A percentile compares a stretch with the other conserved stretches of the same genome.
phyloP scores from a whole-genome alignment of 2,113 vertebrate genomes.

The Strix uralensis region DNA sequence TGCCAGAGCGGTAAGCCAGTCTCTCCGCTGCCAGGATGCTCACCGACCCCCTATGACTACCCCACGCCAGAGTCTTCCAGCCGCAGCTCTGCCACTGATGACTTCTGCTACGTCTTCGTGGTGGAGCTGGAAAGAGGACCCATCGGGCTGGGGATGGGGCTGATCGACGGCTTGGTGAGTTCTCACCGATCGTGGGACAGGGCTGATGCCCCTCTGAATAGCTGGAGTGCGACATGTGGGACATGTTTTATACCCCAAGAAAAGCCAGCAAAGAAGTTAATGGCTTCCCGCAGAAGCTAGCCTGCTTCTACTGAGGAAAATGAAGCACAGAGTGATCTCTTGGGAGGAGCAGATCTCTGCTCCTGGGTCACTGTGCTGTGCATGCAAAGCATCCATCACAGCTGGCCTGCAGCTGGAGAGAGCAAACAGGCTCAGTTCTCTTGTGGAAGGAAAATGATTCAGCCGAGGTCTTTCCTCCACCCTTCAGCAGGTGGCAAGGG shows the following conservation, averaged over 20 bases:
- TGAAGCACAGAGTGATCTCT: not conserved
- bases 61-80: constrained; percentile 80
- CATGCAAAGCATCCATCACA: not conserved
- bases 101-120: constrained; percentile 89
- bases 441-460: constrained; percentile 1
- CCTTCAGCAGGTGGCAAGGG: not conserved
- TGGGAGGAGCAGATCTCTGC: not conserved
- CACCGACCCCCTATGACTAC: constrained; percentile 65
- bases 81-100: constrained; percentile 81
- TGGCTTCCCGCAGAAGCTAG: not conserved
- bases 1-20: not conserved
- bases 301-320: not conserved
- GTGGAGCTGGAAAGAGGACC: constrained; percentile 95
- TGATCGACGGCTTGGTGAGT: constrained; percentile 94
- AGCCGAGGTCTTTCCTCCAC: not conserved
- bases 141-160: constrained; percentile 93
- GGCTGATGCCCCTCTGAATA: not conserved
- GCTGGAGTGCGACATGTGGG: not conserved
- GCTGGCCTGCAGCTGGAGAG: constrained; percentile 22
- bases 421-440: not conserved
- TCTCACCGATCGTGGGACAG: fast-evolving
- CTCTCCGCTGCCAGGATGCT: constrained; percentile 33
- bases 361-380: fast-evolving
- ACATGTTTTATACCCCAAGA: not conserved
- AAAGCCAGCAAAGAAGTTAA: not conserved